Conservation (phyloP, 2,113 vertebrate species). For the Corvus cornix region DNA sequence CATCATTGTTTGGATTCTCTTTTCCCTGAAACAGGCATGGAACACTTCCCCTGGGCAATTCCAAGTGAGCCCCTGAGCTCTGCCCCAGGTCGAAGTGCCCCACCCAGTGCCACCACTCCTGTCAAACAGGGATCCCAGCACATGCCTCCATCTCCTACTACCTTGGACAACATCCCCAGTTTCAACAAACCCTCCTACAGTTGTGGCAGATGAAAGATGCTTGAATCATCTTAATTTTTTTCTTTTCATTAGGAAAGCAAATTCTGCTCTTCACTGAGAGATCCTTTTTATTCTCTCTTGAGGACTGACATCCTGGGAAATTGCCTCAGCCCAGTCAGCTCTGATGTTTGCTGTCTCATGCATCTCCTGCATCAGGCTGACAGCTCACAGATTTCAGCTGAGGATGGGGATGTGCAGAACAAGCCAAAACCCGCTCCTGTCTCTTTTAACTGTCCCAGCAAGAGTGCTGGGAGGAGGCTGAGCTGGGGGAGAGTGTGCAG, state of each 20-base stretch:
- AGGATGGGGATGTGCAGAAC: not conserved
- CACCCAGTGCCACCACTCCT: not conserved
- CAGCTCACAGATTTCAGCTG: constrained; percentile 38
- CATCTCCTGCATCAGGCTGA: not conserved
- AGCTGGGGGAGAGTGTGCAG: rapidly evolving
- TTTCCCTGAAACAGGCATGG: not conserved
- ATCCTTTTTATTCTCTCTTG: not conserved
- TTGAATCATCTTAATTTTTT: constrained; percentile 3
- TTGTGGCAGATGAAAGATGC: not conserved
- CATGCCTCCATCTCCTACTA: not conserved
- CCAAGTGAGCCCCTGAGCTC: not conserved
- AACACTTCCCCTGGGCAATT: not conserved
- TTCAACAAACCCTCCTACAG: not conserved
- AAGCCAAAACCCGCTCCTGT: not conserved
- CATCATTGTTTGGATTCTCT: not conserved
- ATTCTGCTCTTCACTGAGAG: not conserved
- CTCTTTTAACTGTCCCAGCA: not conserved
- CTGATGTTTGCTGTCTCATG: constrained; percentile 59
- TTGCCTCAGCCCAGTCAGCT: constrained; percentile 44
- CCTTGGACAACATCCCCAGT: not conserved
- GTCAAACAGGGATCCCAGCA: not conserved
- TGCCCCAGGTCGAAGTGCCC: not conserved
- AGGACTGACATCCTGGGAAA: constrained; percentile 54
- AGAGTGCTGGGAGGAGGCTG: not conserved
- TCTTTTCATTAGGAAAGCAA: constrained; percentile 19